Evolutionary conservation across 2,888 invertebrate genomes (phyloP), one percentile per base, ranked within the genome.

Genomic region (Drosophila anomelani): DNA sequence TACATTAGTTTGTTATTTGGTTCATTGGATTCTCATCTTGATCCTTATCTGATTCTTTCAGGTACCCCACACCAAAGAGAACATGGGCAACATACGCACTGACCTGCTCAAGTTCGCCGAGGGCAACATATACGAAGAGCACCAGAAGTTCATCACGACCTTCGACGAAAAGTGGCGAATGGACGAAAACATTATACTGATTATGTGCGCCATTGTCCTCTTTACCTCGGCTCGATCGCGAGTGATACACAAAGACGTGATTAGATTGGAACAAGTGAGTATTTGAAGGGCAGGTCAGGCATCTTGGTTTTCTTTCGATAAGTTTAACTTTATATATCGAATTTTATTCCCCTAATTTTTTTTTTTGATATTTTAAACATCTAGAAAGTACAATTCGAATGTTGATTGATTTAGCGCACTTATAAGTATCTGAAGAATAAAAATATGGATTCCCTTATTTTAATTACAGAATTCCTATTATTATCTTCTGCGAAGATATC

Each of bases 61-160:
- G 95, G 95, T 97, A 75, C 97, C 97, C 0, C 96, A 96, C 91
- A 95, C 95, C 78, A 95, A 96, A 85, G 95, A 96, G 79, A 94
- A 95, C 76, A 94, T 95, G 93, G 94, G 95, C 49, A 95, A 95
- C 85, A 96, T 99, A 63, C 96, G 97, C 79, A 95, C 97, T 2
- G 98, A 98, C 84, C 95, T 99, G 34, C 93, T 99, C 60, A 98
- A 98, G 91, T 95, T 97, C 84, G 98, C 97, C 2, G 96, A 97
- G 81, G 97, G 97, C 64, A 96, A 98, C 93, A 95, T 98, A 72
- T 98, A 98, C 92, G 95, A 96, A 76, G 97, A 96, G 88, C 97
- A 97, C 92, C 95, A 97, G 81, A 94, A 95, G 67, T 98, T 97
- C 92, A 95, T 97, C 59, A 94, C 96, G 76, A 96, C 97, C 0